Conservation (phyloP, 2,888 invertebrate species). For the Tetragonisca angustula region DNA sequence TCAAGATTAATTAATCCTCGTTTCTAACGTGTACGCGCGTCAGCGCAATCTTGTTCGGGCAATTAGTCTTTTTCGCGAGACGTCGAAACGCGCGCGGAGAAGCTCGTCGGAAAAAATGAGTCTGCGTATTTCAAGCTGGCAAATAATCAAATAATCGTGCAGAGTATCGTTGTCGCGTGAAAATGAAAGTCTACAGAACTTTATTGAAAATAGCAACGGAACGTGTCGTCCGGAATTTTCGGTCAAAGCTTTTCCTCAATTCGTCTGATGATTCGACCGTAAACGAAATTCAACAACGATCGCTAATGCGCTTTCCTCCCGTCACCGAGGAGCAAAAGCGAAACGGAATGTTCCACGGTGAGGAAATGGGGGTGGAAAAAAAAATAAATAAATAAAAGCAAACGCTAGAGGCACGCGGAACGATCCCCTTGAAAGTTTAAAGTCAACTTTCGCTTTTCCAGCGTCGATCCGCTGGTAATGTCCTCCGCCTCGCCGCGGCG, state of each 20-base stretch:
- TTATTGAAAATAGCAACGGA: neutral
- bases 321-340: neutral
- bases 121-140: constrained; percentile 10
- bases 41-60: constrained; percentile 53
- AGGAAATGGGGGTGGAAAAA: no score
- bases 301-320: constrained; percentile 43
- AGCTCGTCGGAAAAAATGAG: neutral
- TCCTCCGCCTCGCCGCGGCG: constrained; percentile 44
- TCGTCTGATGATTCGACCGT: neutral
- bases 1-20: constrained; percentile 52
- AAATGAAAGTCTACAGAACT: no score
- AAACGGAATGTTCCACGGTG: neutral
- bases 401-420: constrained; percentile 8
- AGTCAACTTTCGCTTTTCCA: constrained; percentile 81
- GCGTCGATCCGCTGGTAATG: constrained; percentile 49
- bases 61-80: constrained; percentile 50
- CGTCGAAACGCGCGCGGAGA: constrained; percentile 1
- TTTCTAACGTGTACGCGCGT: constrained; percentile 27
- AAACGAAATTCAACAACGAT: no score
- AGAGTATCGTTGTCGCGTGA: no score
- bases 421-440: constrained; percentile 81
- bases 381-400: neutral
- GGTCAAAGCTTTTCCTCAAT: neutral
- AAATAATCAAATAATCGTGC: neutral
- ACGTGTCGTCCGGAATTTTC: no score